Percentiles rank a stretch among this genome's conserved stretches.
These are phyloP conservation scores for Cardiocondyla obscurior DNA, from an alignment of 1,140 invertebrate genomes.

Conservation along the genomic window DNA sequence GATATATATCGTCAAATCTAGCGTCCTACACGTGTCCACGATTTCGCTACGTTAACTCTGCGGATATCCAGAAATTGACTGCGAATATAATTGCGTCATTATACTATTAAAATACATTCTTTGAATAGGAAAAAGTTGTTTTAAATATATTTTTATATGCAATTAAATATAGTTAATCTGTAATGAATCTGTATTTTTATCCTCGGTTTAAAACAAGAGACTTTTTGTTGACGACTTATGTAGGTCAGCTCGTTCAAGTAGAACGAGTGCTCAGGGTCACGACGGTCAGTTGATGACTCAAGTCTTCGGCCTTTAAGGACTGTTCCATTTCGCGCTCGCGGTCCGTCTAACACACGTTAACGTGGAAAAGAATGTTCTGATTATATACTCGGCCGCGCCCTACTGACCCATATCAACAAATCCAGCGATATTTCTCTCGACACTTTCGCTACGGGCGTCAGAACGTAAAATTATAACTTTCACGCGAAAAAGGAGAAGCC, in stretches of 20 bases:
- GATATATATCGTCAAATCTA: neutral
- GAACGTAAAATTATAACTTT: constrained; percentile 18
- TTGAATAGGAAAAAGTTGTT: no score
- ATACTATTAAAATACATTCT: neutral
- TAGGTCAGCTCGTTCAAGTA: neutral
- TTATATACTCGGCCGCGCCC: constrained; percentile 29
- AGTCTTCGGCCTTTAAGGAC: constrained; percentile 11
- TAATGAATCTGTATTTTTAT: no score
- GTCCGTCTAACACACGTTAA: neutral
- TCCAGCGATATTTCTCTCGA: neutral
- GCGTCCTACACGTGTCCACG: neutral
- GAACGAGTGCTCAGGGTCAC: constrained; percentile 11
- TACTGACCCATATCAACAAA: constrained; percentile 44
- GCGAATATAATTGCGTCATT: neutral
- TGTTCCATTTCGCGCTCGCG: neutral
- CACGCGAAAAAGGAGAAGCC: neutral
- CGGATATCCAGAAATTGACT: neutral
- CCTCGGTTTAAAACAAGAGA: neutral
- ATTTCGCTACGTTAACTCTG: neutral
- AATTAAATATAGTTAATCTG: no score
- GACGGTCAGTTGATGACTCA: constrained; percentile 7
- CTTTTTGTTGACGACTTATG: neutral
- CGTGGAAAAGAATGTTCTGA: constrained; percentile 26
- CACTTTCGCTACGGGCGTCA: constrained; percentile 21
- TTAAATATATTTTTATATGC: no score